Conservation (phyloP, 2,797 vertebrate species). For the Setipinna tenuifilis region DNA sequence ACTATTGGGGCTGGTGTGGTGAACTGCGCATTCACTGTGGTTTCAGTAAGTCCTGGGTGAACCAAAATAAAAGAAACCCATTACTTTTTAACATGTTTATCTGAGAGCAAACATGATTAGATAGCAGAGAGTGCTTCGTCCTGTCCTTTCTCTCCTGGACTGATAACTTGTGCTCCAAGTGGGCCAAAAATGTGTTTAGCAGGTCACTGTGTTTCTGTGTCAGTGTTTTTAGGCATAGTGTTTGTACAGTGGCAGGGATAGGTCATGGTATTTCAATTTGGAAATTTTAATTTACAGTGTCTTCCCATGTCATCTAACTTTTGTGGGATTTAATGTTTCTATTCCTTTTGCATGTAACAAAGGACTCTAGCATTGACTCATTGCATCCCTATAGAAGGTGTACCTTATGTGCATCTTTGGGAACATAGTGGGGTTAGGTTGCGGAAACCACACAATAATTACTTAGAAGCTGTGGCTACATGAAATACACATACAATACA, state of each 20-base stretch:
- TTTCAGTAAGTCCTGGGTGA: conserved; percentile 70
- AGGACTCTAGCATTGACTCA: neutral
- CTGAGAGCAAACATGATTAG: conserved; percentile 66
- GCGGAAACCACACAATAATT: no score
- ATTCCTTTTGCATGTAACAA: neutral
- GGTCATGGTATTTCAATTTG: conserved; percentile 34
- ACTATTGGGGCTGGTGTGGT: conserved; percentile 81
- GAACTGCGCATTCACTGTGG: conserved; percentile 81
- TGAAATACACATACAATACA: no score
- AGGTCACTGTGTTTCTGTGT: conserved; percentile 51
- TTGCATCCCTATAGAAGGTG: no score
- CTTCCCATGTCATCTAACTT: neutral
- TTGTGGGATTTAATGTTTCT: neutral
- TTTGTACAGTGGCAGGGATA: neutral
- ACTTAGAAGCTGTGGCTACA: no score
- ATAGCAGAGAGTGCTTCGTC: conserved; percentile 24
- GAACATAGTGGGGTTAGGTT: neutral
- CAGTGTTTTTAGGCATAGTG: conserved; percentile 15
- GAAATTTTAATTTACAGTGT: neutral
- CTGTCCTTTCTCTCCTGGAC: conserved; percentile 1
- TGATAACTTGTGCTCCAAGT: conserved; percentile 37
- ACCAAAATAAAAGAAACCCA: conserved; percentile 24
- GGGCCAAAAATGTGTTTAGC: conserved; percentile 37
- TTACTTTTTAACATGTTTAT: conserved; percentile 68
- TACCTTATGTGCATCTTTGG: neutral